Evolutionary conservation across 2,797 vertebrate species (phyloP), one percentile per base, ranked within the genome.

Genomic region (Syncerus caffer): DNA sequence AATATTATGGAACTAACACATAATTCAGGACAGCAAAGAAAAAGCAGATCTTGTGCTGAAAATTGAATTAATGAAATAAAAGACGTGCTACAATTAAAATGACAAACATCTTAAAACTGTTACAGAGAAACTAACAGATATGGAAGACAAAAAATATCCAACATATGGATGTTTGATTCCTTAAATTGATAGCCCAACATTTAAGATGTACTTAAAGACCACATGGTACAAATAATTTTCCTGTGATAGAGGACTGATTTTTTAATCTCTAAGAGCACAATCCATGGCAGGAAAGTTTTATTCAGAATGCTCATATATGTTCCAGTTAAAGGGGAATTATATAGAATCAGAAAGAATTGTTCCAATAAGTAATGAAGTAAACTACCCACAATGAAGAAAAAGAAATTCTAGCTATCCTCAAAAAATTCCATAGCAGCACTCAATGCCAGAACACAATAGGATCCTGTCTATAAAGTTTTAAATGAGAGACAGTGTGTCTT

Each of bases 81-180:
- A 95, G 53, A 14, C 34, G 79, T 85, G 67, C 11, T 88, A 38
- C 16, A 85, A 71, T 89, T 95, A 88, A 76, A 97, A 90, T 42
- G 17, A 78, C 55, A 91, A 55, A 57, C 19, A 42, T 53, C 71
- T 86, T 67, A 84, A 58, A 88, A 93, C n/a, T 58, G 11, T 55
- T 93, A 74, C 7, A 71, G 27, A 92, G 64, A 92, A 64, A 31
- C 10, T 92, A 71, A 85, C 7, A 96, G 42, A 92, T 84, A 53
- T 74, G 34, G 47, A 84, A 95, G 85, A 95, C 45, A 87, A 96
- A 91, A 95, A 29, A 27, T 31, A 80, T 62, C 25, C n/a, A 93
- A 85, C 25, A 27, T 60, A 55, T 51, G 62, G 6, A 57, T 95
- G 38, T 25, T n/a, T 86, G 29, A 95, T 79, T 95, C 16, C 58